phyloP scores from a whole-genome alignment of 2,888 invertebrate species.

The Hedya salicella region DNA sequence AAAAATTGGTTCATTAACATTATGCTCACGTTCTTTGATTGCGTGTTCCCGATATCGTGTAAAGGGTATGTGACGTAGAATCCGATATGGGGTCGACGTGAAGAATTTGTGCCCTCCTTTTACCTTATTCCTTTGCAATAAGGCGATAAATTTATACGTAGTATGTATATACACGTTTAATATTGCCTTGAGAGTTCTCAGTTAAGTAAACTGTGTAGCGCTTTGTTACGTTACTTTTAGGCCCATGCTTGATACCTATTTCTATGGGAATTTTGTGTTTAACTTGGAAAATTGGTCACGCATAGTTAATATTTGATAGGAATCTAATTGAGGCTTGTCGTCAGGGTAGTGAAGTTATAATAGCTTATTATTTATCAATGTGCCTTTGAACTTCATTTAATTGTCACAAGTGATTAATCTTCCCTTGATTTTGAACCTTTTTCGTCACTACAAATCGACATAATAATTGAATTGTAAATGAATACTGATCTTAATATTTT shows the following conservation, averaged over 20 bases:
- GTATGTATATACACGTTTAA: not conserved
- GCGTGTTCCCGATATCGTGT: not conserved
- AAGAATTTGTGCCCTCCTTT: too few relatives aligned
- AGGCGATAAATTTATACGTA: too few relatives aligned
- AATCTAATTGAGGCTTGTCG: conserved; percentile 16
- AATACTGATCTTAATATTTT: too few relatives aligned
- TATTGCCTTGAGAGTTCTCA: not conserved
- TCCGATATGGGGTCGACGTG: too few relatives aligned
- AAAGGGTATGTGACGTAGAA: not conserved
- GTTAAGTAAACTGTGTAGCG: not conserved
- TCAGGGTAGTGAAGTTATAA: not conserved
- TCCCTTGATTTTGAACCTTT: not conserved
- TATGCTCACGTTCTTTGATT: conserved; percentile 3
- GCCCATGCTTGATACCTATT: conserved; percentile 15
- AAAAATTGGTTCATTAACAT: conserved; percentile 17
- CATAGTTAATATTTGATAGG: conserved; percentile 11
- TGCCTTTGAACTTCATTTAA: not conserved
- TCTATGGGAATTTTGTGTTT: not conserved
- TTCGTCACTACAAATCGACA: too few relatives aligned
- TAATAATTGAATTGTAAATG: too few relatives aligned
- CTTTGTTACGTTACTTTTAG: not conserved
- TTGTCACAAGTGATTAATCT: not conserved
- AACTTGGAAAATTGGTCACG: conserved; percentile 19
- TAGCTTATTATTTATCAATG: not conserved
- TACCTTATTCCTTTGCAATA: too few relatives aligned